Base-by-base conservation (phyloP, 2,113 vertebrate species). In the Cyprinodon brontotheroides region DNA sequence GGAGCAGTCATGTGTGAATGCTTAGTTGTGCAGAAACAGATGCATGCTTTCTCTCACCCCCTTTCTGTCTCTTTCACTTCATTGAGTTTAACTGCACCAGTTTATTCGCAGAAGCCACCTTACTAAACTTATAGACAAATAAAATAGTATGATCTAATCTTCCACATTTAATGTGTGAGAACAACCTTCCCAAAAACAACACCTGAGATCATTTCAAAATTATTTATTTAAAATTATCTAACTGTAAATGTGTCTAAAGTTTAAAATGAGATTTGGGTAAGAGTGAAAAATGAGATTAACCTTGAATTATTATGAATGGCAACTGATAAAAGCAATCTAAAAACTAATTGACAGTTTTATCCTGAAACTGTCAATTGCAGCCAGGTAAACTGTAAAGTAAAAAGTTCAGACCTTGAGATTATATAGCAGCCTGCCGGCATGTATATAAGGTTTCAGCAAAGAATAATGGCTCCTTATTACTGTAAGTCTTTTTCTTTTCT, bases 1-100 rank as follows among this genome's bases (percentile, higher is more conserved):
- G 50, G 74, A 48, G 68, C 81, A 82, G 47, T 74, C 72, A 65
- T 70, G 71, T 63, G 39, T 72, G 59, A 73, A 72, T 77, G 73
- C 67, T 68, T 67, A 79, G 75, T 62, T 69, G 69, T 70, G 66
- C 65, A 83, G 65, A 86, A 81, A 83, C 77, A 62, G 69, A 77
- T 61, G 43, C 70, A 71, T 73, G 45, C 72, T 77, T 41, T 75
- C 57, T 80, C 72, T 57, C 29, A 1, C 47, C 70, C 22, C 29
- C 74, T n/a, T 68, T 67, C 20, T n/a, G 43, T 64, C 6, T 71
- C 17, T 22, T 2, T 20, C 22, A 48, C 9, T 36, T 37, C 36
- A 22, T 20, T 14, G 20, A 57, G 20, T 57, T n/a, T 2, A 9
- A 57, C 50, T n/a, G n/a, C 20, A 57, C 7, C n/a, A 57, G 20